A percentile compares a stretch with the other conserved stretches of the same genome.
Conservation (phyloP, 2,113 vertebrate genomes). For the Progne subis region DNA sequence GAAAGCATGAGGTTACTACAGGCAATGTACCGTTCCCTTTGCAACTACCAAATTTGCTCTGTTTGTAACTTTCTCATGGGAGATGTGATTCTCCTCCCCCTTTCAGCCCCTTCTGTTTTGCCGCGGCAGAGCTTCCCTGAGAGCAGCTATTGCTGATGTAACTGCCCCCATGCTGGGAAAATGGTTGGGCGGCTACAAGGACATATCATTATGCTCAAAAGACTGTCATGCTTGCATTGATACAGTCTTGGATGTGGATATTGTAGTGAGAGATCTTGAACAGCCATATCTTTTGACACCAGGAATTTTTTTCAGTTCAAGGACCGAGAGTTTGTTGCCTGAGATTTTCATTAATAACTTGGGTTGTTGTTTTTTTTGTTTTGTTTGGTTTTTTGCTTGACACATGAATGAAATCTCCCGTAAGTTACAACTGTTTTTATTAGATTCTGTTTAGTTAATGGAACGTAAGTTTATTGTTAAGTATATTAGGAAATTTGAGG, state of each 20-base stretch:
- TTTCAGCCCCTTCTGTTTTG: background rate
- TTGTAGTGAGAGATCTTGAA: background rate
- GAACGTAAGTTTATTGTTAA: background rate
- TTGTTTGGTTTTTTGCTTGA: background rate
- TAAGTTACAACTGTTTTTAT: background rate
- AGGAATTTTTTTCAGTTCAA: background rate
- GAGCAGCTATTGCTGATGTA: background rate
- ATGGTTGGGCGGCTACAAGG: fast-evolving
- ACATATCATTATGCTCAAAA: background rate
- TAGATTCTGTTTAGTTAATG: background rate
- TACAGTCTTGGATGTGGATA: background rate
- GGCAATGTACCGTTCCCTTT: background rate
- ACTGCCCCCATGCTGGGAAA: background rate
- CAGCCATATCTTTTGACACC: background rate
- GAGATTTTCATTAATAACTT: background rate
- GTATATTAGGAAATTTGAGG: background rate
- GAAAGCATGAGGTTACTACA: background rate
- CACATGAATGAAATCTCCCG: background rate
- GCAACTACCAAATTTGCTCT: background rate
- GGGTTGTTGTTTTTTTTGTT: background rate
- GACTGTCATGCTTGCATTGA: background rate
- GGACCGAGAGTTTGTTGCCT: background rate
- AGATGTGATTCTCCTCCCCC: background rate
- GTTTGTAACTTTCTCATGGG: background rate
- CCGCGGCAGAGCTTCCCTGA: background rate